Percentiles rank a stretch among this genome's conserved stretches.
Conservation (phyloP, 2,113 vertebrate genomes). For the Cichladusa arquata region DNA sequence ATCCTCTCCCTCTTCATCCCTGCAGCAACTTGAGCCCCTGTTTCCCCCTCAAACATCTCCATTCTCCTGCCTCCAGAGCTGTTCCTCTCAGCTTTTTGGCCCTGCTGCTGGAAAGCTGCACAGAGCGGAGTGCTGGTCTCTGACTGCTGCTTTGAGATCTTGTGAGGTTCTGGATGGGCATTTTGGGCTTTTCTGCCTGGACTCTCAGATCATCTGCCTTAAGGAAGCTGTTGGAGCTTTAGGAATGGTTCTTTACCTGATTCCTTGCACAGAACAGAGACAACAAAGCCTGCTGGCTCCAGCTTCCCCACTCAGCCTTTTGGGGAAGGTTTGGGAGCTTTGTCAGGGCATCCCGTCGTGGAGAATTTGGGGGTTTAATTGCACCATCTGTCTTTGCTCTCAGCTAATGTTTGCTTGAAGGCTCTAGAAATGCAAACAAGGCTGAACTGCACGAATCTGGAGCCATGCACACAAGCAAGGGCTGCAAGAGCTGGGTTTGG, state of each 20-base stretch:
- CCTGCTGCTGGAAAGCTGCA: not conserved
- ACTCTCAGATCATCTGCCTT: not conserved
- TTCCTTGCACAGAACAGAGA: not conserved
- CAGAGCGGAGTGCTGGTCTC: not conserved
- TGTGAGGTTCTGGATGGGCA: not conserved
- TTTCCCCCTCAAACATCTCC: not conserved
- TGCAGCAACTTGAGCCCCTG: fast-evolving
- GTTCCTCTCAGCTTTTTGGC: not conserved
- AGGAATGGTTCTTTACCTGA: not conserved
- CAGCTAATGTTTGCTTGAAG: not conserved
- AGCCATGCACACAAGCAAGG: not conserved
- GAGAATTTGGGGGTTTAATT: slow-evolving; percentile 6
- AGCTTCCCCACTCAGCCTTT: not conserved
- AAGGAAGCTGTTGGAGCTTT: not conserved
- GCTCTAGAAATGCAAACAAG: not conserved
- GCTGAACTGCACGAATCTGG: not conserved
- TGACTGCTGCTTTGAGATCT: not conserved
- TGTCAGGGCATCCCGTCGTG: not conserved
- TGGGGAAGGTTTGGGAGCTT: not conserved
- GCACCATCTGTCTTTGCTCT: not conserved
- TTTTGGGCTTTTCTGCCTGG: not conserved
- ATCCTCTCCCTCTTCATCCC: not conserved
- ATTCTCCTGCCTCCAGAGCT: not conserved
- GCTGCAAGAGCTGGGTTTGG: not conserved
- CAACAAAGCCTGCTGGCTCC: not conserved